Evolutionary conservation across 1,140 invertebrate species (phyloP).

Genomic region (Chymomyza costata): DNA sequence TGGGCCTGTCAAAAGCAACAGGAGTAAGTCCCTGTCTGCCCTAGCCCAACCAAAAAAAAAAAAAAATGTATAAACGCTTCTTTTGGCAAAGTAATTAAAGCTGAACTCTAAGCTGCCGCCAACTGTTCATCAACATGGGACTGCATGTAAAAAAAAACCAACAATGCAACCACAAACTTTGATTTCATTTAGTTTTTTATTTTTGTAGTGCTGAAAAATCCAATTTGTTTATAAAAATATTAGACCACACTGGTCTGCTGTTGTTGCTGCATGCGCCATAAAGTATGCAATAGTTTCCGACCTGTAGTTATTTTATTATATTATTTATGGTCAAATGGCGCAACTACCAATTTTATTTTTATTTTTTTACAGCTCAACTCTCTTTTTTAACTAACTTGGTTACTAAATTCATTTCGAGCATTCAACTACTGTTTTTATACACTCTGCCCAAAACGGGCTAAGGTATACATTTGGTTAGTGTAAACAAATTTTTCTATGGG

Average conservation of each 20-base stretch:
- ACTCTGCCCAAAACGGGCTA: no score
- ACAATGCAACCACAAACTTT: background rate
- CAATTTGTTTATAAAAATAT: slow-evolving; percentile 71
- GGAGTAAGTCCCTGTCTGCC: no score
- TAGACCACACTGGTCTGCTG: slow-evolving; percentile 32
- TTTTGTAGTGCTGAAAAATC: slow-evolving; percentile 39
- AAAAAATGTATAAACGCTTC: no score
- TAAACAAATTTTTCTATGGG: no score
- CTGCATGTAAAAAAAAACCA: slow-evolving; percentile 1
- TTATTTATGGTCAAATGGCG: slow-evolving; percentile 70
- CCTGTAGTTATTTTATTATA: slow-evolving; percentile 73
- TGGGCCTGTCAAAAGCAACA: no score
- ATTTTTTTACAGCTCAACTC: background rate
- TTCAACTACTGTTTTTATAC: no score
- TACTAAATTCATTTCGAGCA: slow-evolving; percentile 60
- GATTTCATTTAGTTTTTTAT: background rate
- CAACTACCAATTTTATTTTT: slow-evolving; percentile 26
- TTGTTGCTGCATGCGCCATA: slow-evolving; percentile 31
- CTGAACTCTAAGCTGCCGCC: background rate
- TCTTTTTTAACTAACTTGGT: slow-evolving; percentile 50
- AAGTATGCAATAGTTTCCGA: slow-evolving; percentile 64
- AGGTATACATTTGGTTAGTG: no score
- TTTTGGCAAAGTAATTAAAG: no score
- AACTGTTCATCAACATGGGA: slow-evolving; percentile 2
- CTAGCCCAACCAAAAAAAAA: no score